These are phyloP conservation scores for Nyctibius grandis DNA, from an alignment of 2,797 vertebrate genomes.

Conservation along the genomic window DNA sequence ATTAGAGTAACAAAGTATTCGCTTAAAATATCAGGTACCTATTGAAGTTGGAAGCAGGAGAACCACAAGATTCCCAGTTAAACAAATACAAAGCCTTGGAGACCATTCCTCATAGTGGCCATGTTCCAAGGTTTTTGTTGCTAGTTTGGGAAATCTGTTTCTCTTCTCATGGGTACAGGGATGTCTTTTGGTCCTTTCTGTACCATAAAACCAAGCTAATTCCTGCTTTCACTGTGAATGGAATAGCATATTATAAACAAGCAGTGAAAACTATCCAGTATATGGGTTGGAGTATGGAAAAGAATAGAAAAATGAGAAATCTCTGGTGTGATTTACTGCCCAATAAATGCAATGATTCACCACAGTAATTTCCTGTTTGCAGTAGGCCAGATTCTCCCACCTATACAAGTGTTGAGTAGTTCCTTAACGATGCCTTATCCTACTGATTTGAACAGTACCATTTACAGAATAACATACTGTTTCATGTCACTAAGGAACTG, in stretches of 20 bases:
- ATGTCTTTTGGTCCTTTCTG: neutral
- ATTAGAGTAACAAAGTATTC: neutral
- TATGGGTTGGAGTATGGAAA: accelerated
- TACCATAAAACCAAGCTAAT: neutral
- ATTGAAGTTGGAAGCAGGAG: neutral
- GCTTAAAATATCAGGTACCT: neutral
- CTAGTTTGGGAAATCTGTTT: neutral
- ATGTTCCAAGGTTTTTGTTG: neutral
- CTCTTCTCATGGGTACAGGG: neutral
- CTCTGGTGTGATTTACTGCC: neutral
- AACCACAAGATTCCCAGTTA: neutral
- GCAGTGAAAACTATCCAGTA: neutral
- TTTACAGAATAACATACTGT: neutral
- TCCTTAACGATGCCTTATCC: neutral
- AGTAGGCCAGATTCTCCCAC: conserved; percentile 10
- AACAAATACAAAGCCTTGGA: neutral
- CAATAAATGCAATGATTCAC: neutral
- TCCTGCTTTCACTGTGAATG: neutral
- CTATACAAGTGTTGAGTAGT: neutral
- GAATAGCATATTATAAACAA: neutral
- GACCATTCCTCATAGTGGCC: neutral
- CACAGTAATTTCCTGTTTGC: neutral
- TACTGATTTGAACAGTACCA: neutral
- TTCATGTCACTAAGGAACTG: neutral
- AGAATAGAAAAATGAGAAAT: neutral